phyloP scores from a whole-genome alignment of 2,888 invertebrate genomes.

The Patella pellucida region DNA sequence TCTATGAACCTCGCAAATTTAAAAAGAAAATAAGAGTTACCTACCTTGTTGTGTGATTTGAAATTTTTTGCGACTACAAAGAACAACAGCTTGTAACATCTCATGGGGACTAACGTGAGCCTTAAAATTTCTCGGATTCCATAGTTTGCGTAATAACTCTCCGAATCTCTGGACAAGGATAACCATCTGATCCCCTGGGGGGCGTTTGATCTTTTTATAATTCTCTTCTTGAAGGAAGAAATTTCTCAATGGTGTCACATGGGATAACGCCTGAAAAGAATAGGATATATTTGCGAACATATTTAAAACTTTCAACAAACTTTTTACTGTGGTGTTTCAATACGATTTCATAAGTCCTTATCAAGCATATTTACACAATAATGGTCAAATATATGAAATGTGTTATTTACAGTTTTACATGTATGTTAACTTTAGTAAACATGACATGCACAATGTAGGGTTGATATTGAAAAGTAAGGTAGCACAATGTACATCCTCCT shows the following conservation, averaged over 20 bases:
- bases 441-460: too few relatives aligned
- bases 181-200: constrained; percentile 95
- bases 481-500: too few relatives aligned
- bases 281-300: too few relatives aligned
- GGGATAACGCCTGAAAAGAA: constrained; percentile 84
- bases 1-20: not conserved
- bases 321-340: too few relatives aligned
- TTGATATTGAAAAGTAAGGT: not conserved
- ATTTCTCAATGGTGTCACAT: constrained; percentile 93
- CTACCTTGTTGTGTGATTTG: constrained; percentile 97
- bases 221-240: constrained; percentile 95
- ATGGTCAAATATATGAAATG: too few relatives aligned
- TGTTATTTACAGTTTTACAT: too few relatives aligned
- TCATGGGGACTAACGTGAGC: constrained; percentile 99
- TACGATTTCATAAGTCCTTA: too few relatives aligned
- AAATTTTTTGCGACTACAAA: constrained; percentile 96
- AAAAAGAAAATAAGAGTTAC: not conserved
- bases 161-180: constrained; percentile 89
- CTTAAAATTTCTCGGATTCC: constrained; percentile 99
- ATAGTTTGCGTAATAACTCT: constrained; percentile 94
- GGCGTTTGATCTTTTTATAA: constrained; percentile 85
- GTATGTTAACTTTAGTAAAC: too few relatives aligned
- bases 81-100: constrained; percentile 98
- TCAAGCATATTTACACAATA: too few relatives aligned
- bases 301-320: too few relatives aligned